Base-by-base conservation (phyloP, 2,797 vertebrate species). In the Synanceia verrucosa region DNA sequence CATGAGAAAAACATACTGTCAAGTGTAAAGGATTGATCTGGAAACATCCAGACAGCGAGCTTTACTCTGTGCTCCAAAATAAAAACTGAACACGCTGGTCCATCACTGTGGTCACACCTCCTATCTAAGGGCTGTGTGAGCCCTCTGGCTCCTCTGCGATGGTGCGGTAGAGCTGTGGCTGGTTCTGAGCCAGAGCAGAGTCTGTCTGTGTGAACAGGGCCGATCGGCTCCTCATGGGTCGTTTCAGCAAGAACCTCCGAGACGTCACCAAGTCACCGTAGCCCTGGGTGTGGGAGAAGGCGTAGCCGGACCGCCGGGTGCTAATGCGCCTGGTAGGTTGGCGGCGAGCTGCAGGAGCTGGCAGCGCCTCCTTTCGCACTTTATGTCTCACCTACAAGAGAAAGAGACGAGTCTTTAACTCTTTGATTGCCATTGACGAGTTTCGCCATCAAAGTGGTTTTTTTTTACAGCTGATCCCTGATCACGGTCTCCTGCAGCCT, bases 241-340 rank as follows among this genome's bases (percentile, higher is more conserved):
- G 73, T 18, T 90, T 91, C 82, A 95, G 82, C 89, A 96, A 85
- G 77, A 95, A 96, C 62, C 90, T 92, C 2, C 93, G 92, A 0
- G 98, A 99, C 13, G 94, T 98, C 57, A 99, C 96, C 86, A 99
- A 96, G 2, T 94, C 94, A 1, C 97, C 97, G 2, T 96, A 99
- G 62, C 98, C 97, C 0, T 95, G 91, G 28, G 95, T 82, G 61
- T 99, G 98, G 18, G 97, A 96, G 92, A 99, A 99, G n/a, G 97
- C 97, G 1, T 99, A 99, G 69, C 96, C 96, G 0, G 97, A 99
- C 14, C 96, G 95, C 0, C 94, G 95, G 4, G 94, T 92, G 83
- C 93, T 92, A 79, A 93, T 50, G 0, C 92, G 91, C 16, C 89
- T 92, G 37, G 73, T 0, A 2, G 41, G 91, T 8, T 65, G 53